Base-by-base conservation (phyloP, 2,888 invertebrate species). In the Neria commutata region DNA sequence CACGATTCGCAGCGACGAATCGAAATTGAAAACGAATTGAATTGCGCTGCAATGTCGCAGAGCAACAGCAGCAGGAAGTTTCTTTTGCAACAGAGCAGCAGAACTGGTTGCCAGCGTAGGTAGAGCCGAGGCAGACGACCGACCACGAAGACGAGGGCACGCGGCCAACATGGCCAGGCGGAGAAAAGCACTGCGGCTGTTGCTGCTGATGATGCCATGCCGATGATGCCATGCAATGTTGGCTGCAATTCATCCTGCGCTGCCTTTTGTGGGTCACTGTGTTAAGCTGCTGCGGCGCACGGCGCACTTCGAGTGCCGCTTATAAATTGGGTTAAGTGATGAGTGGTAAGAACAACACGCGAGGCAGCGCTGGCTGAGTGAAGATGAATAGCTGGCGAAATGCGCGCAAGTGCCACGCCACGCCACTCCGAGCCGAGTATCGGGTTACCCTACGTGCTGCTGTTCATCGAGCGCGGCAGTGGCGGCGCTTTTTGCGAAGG, bases 251-350 rank as follows among this genome's bases (percentile, higher is more conserved):
- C 29, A 29, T 29, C 6, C 6, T 29, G 19, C 21, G 6, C 37
- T n/a, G 17, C 42, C 42, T 57, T 57, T 65, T 61, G 51, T 63
- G 56, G 62, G 64, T 63, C 64, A 65, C 61, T 63, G 51, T 65
- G 64, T 61, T 63, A 62, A 63, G 55, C 59, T 57, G 57, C 58
- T 53, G 53, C 56, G 29, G 23, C 29, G 37, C 62, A 62, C 61
- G 64, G 62, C 58, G 62, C 64, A 60, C 60, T 60, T 49, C 34
- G 60, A 62, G 57, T 58, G 58, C 56, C 54, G 61, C 59, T 63
- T 65, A 57, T 55, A 65, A 65, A 63, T 61, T 62, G 55, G 62
- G 60, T 63, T 63, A 59, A 65, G 58, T 61, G 62, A 61, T 65
- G 64, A 61, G 50, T 58, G 54, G 19, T 19, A 42, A 42, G 21